Evolutionary conservation across 2,888 invertebrate genomes (phyloP), one percentile per base, ranked within the genome.

Genomic region (Drosophila gaucha): DNA sequence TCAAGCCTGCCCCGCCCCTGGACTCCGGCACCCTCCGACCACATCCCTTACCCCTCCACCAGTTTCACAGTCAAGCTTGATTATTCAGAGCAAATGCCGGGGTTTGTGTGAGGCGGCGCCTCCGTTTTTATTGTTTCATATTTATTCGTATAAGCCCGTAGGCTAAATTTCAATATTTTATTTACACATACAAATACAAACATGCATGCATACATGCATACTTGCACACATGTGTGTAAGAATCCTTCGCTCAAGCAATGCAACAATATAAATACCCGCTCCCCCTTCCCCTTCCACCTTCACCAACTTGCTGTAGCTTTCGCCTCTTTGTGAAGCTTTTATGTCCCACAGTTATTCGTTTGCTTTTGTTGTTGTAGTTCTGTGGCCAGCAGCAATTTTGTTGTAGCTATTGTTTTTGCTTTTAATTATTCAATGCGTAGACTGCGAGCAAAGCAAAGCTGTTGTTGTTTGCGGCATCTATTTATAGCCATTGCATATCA

Each of bases 101-200:
- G 54, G 54, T 36, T 62, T 62, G 64, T 36, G 57, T 67, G 50
- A 50, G 63, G 47, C 49, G 71, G 58, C 75, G 67, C 67, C 70
- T 59, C 26, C 65, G 59, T 57, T 70, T 67, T 74, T 67, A 77
- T 74, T 77, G 74, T 77, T 70, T 74, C 78, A 71, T 67, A 73
- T 73, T 64, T 64, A 73, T 60, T 68, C 55, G 58, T 43, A 60
- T 60, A 65, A 78, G 67, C 67, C 77, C 71, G 64, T 62, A 46
- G 71, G 77, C 77, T 67, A 77, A 60, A 78, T 78, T 77, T 70
- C 58, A 76, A 66, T 68, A 68, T 82, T 67, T 79, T 65, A 74
- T 69, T 59, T 33, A 46, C 24, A 50, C 28, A 26, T 22, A 20
- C 39, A 43, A 10, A 43, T 16, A 36, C 51, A 35, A 22, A 30